phyloP scores from a whole-genome alignment of 2,888 invertebrate species.

The Caenorhabditis sinica region DNA sequence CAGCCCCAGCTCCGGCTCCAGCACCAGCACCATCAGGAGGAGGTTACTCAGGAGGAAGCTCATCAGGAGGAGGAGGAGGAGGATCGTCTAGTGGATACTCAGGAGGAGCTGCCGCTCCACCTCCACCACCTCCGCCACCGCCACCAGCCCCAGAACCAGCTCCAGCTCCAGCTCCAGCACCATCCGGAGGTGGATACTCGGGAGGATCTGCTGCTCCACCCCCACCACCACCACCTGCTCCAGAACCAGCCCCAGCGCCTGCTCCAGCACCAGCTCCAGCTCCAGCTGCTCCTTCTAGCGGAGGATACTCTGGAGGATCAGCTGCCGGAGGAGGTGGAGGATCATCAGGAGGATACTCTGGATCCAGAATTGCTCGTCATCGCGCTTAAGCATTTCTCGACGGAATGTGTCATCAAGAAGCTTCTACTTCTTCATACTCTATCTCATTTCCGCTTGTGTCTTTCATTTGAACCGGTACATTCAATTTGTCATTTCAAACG shows the following conservation, averaged over 20 bases:
- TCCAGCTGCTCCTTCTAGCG: slow-evolving; percentile 19
- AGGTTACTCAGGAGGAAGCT: slow-evolving; percentile 42
- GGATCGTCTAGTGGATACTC: slow-evolving; percentile 26
- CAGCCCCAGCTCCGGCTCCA: slow-evolving; percentile 51
- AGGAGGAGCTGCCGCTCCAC: slow-evolving; percentile 17
- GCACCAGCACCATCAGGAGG: slow-evolving; percentile 50
- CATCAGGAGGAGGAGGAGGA: slow-evolving; percentile 32
- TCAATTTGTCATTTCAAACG: slow-evolving; percentile 4
- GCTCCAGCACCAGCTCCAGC: slow-evolving; percentile 49
- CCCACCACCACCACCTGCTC: slow-evolving; percentile 41
- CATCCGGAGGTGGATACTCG: slow-evolving; percentile 16
- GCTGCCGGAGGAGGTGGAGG: slow-evolving; percentile 31
- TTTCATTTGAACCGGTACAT: slow-evolving; percentile 32
- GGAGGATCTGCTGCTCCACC: slow-evolving; percentile 28
- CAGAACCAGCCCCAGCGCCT: slow-evolving; percentile 47
- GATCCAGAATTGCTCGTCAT: slow-evolving; percentile 50
- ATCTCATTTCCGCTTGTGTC: slow-evolving; percentile 47
- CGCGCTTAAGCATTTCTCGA: slow-evolving; percentile 30
- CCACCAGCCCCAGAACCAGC: slow-evolving; percentile 50
- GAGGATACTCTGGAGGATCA: slow-evolving; percentile 42
- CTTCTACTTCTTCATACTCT: background rate
- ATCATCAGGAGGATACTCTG: slow-evolving; percentile 43
- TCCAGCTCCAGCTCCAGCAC: slow-evolving; percentile 45
- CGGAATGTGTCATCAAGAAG: background rate
- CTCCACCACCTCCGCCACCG: slow-evolving; percentile 40